phyloP scores from a whole-genome alignment of 1,140 invertebrate genomes.

The Bombus fervidus region DNA sequence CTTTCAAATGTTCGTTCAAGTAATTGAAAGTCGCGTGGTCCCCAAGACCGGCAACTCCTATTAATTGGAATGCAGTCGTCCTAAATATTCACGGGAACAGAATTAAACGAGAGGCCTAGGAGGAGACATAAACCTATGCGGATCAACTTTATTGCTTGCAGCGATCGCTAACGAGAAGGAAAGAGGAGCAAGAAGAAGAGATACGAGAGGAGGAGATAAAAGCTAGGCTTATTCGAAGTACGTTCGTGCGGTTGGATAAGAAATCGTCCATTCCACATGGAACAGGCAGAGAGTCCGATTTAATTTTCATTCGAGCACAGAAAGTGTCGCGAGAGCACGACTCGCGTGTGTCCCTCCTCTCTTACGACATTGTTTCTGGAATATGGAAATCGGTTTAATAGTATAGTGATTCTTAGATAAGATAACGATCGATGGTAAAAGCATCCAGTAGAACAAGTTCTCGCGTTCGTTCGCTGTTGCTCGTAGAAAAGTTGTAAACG shows the following conservation, averaged over 20 bases:
- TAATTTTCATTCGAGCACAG: conserved; percentile 50
- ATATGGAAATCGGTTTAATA: conserved; percentile 59
- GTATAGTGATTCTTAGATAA: conserved; percentile 42
- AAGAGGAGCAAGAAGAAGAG: conserved; percentile 28
- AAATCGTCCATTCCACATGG: conserved; percentile 8
- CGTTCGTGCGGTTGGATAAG: conserved; percentile 49
- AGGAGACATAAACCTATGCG: conserved; percentile 8
- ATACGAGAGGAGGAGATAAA: conserved; percentile 47
- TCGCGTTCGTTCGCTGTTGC: background rate
- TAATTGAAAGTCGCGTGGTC: background rate
- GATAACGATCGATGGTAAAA: conserved; percentile 42
- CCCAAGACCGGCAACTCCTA: conserved; percentile 25
- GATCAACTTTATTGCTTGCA: conserved; percentile 66
- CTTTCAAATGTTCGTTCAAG: conserved; percentile 2
- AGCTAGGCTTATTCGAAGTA: conserved; percentile 48
- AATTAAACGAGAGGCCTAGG: background rate
- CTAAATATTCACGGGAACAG: conserved; percentile 51
- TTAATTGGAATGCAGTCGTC: conserved; percentile 63
- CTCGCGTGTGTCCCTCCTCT: background rate
- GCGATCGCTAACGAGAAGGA: conserved; percentile 63
- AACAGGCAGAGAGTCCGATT: conserved; percentile 36
- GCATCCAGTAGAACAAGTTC: conserved; percentile 44
- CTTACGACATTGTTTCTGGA: conserved; percentile 57
- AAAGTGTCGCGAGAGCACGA: background rate
- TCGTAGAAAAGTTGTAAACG: background rate